phyloP scores from a whole-genome alignment of 2,113 vertebrate genomes.

The Grus americana region DNA sequence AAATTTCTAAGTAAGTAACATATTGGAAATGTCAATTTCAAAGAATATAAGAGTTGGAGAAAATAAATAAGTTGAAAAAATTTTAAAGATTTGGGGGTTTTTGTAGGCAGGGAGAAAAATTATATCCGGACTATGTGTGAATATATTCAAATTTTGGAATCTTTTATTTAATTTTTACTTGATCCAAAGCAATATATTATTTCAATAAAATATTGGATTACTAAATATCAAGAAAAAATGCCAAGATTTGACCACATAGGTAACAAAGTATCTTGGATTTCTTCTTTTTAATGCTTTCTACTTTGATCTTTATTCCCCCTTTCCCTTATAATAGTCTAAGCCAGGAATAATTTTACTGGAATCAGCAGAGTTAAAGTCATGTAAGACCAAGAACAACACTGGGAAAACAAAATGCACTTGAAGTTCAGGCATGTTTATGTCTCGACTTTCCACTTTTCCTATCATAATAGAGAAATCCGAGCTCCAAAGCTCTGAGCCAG shows the following conservation, averaged over 20 bases:
- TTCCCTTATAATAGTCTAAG: neutral
- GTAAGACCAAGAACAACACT: neutral
- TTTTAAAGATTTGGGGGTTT: neutral
- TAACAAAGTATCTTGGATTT: neutral
- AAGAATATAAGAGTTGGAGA: neutral
- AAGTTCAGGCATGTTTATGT: neutral
- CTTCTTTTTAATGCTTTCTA: neutral
- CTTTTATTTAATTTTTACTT: neutral
- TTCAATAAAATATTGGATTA: neutral
- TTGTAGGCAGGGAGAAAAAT: neutral
- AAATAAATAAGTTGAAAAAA: neutral
- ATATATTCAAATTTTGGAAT: neutral
- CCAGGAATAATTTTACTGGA: neutral
- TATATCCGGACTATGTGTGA: fast-evolving
- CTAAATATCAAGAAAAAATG: neutral
- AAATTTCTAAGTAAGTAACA: neutral
- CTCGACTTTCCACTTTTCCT: neutral
- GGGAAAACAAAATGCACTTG: neutral
- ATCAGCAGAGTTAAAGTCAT: neutral
- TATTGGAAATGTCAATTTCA: neutral
- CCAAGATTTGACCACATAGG: neutral
- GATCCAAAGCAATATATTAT: neutral
- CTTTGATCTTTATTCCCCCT: neutral
- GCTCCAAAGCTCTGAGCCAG: neutral
- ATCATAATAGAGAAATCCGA: neutral